Evolutionary conservation across 2,113 vertebrate species (phyloP).

Genomic region (Excalfactoria chinensis): DNA sequence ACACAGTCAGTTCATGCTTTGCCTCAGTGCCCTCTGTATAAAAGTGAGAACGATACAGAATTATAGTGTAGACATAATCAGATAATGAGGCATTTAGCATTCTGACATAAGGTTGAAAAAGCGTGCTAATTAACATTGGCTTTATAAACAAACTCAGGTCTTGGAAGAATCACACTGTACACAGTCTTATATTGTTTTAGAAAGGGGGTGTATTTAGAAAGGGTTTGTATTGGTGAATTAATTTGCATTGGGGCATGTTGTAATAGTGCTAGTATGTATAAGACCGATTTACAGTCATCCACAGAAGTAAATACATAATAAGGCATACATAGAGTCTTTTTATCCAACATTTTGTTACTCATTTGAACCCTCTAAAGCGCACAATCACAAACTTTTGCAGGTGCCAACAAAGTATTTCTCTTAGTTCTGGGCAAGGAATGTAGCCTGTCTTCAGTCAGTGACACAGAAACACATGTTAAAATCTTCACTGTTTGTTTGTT

Average conservation of each 20-base stretch:
- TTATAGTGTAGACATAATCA: constrained; percentile 6
- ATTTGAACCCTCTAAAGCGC: background rate
- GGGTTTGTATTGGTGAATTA: background rate
- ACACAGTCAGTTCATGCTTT: constrained; percentile 28
- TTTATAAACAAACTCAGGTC: background rate
- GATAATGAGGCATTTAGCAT: constrained; percentile 27
- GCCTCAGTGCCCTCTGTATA: background rate
- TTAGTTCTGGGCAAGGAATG: background rate
- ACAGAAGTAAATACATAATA: background rate
- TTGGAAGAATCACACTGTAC: background rate
- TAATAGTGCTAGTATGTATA: background rate
- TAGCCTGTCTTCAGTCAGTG: background rate
- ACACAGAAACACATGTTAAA: background rate
- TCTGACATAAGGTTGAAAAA: background rate
- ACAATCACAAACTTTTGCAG: background rate
- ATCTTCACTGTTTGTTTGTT: background rate
- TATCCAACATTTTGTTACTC: background rate
- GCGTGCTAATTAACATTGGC: background rate
- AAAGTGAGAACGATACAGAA: constrained; percentile 9
- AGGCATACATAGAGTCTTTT: background rate
- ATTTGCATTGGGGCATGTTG: background rate
- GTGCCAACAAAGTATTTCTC: background rate
- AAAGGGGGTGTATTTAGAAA: fast-evolving
- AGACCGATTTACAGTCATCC: background rate
- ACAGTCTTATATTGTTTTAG: background rate